Conservation (phyloP, 2,797 vertebrate species). For the Notolepis coatsorum region DNA sequence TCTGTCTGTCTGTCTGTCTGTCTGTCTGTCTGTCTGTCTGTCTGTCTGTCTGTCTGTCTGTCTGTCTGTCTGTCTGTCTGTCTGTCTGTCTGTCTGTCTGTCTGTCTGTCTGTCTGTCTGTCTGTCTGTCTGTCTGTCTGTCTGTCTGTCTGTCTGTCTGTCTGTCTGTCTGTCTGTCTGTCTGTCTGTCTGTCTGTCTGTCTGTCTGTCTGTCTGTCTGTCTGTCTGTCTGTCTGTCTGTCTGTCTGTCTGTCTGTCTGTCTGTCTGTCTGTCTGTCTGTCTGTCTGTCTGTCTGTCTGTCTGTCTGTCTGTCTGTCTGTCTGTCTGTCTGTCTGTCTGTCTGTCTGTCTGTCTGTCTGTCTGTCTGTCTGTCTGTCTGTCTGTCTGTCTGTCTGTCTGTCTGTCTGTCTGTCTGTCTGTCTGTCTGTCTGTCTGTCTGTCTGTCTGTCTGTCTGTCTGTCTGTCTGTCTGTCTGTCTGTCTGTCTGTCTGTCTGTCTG, state of each 20-base stretch:
- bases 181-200: background rate
- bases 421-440: constrained; percentile 13
- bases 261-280: background rate
- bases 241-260: background rate
- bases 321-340: background rate
- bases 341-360: background rate
- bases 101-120: constrained; percentile 27
- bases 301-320: constrained; percentile 20
- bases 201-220: constrained; percentile 27
- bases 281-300: background rate
- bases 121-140: background rate
- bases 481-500: background rate
- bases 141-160: background rate
- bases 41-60: background rate
- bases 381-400: background rate
- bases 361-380: background rate
- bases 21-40: background rate
- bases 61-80: background rate
- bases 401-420: constrained; percentile 7
- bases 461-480: background rate
- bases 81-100: background rate
- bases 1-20: constrained; percentile 23
- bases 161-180: background rate
- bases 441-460: background rate
- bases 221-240: background rate